Base-by-base conservation (phyloP, 2,888 invertebrate genomes). In the Uropetala carovei region DNA sequence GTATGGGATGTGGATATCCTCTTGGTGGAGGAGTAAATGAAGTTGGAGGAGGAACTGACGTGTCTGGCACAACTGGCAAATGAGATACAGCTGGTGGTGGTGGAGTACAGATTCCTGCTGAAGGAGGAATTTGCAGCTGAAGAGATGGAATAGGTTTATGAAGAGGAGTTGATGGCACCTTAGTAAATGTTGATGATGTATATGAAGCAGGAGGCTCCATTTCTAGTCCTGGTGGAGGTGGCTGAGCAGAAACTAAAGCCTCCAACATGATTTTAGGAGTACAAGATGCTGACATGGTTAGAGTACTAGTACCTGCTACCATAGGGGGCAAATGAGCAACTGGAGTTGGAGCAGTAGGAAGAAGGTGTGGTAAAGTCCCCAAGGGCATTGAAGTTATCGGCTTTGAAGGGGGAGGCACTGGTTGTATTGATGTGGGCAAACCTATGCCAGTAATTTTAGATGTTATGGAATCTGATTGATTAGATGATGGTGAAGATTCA, bases 161-260 rank as follows among this genome's bases (percentile, higher is more conserved):
- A 64, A 43, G 89, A 43, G 43, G 5, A 30, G 43, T 43, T 43
- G 56, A 10, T 56, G 89, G 56, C 3, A 59, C 59, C 64, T 64
- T 89, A 10, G 89, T 18, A 60, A 43, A 89, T 10, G 64, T 43
- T 68, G 89, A n/a, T 7, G 89, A 64, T 43, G 89, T n/a, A 68
- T 89, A 89, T 30, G 89, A 68, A 4, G 60, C 86, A 57, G 86
- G 60, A 13, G 27, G 64, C 64, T 89, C 89, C 89, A 89, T 89
- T 68, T 89, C 89, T 56, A 89, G 56, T 10, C 89, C 89, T 18
- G 89, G 89, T 68, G 89, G 89, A n/a, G 89, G 89, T 18, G 89
- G 89, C 64, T 89, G 89, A 43, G 89, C 89, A 64, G 89, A 89
- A 30, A 89, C 89, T 43, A 89, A 68, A 43, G 89, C 60, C 60